A percentile compares a stretch with the other conserved stretches of the same genome.
Conservation (phyloP, 2,113 vertebrate genomes). For the Coptodon rendalli region DNA sequence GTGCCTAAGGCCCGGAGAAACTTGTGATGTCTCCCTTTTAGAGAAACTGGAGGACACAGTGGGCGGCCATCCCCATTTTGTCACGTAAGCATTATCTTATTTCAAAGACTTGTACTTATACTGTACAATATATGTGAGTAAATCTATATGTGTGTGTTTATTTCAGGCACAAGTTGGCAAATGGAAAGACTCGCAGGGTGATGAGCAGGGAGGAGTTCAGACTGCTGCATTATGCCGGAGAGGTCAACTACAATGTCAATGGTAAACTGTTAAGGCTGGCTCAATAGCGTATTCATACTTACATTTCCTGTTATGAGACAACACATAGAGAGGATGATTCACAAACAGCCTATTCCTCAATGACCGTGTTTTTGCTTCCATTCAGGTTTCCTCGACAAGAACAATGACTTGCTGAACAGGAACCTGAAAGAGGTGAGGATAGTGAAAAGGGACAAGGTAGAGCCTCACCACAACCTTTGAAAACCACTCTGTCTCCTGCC, state of each 20-base stretch:
- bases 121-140: not conserved
- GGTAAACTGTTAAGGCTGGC: constrained; percentile 64
- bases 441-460: not conserved
- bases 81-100: constrained; percentile 79
- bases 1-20: constrained; percentile 90
- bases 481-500: not conserved
- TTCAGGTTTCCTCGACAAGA: constrained; percentile 95
- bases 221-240: constrained; percentile 91
- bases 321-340: not conserved
- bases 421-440: constrained; percentile 92
- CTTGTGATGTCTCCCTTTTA: constrained; percentile 88
- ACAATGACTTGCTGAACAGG: constrained; percentile 93
- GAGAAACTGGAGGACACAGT: constrained; percentile 91
- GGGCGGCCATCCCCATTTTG: constrained; percentile 88
- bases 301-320: not conserved
- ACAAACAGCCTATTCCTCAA: not conserved
- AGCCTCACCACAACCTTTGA: not conserved
- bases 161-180: constrained; percentile 90
- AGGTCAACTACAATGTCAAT: constrained; percentile 91
- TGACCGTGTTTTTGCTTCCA: not conserved
- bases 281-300: not conserved
- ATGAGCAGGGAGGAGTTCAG: constrained; percentile 90
- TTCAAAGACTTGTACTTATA: not conserved
- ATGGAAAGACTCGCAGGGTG: constrained; percentile 87
- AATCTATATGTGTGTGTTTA: not conserved